Evolutionary conservation across 1,140 invertebrate species (phyloP).

Genomic region (Apis florea): DNA sequence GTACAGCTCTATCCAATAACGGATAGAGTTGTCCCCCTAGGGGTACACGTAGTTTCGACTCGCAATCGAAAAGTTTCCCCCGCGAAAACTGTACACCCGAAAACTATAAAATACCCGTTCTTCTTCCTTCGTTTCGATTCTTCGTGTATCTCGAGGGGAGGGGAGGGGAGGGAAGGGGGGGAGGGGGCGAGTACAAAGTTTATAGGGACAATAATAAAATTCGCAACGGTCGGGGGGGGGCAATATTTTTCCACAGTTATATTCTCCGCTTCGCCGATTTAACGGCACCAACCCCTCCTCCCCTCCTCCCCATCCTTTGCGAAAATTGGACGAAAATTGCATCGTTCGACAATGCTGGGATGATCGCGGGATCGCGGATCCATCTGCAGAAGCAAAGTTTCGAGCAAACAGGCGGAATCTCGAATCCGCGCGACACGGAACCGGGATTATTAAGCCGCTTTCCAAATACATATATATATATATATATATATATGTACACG

Average conservation of each 20-base stretch:
- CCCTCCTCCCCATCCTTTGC: no score
- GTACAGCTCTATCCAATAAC: no score
- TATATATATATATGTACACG: no score
- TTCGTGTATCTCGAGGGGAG: neutral
- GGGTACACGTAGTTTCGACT: neutral
- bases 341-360: neutral
- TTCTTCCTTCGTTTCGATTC: neutral
- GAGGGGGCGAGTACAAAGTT: no score
- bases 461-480: neutral
- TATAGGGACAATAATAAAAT: no score
- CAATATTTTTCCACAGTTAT: no score
- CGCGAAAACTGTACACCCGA: neutral
- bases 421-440: neutral
- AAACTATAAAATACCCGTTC: neutral
- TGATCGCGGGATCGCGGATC: neutral
- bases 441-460: conserved; percentile 1
- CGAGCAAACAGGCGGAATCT: neutral
- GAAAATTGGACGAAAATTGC: no score
- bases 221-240: neutral
- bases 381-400: no score
- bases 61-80: neutral
- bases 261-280: no score
- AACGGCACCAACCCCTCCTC: no score
- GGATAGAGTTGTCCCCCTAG: no score
- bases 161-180: no score